Conservation (phyloP, 2,888 invertebrate species). For the Oscheius myriophilus region DNA sequence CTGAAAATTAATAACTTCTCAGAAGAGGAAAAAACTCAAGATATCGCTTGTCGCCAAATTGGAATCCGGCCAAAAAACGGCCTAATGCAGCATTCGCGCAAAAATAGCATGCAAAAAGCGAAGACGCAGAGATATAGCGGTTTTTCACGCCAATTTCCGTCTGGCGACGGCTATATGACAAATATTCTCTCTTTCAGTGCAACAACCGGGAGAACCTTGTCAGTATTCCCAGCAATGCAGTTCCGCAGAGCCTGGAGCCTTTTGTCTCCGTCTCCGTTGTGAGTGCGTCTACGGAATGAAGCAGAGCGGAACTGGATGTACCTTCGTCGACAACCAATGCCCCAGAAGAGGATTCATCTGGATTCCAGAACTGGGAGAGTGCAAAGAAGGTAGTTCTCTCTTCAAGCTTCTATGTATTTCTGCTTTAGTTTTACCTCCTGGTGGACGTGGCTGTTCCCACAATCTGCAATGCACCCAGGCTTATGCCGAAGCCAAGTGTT, state of each 20-base stretch:
- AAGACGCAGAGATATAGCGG: too few relatives aligned
- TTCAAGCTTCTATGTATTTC: not conserved
- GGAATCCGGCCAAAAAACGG: too few relatives aligned
- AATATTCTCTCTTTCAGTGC: slow-evolving; percentile 56
- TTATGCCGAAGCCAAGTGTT: slow-evolving; percentile 55
- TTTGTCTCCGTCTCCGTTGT: slow-evolving; percentile 63
- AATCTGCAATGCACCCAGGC: slow-evolving; percentile 68
- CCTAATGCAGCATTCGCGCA: too few relatives aligned
- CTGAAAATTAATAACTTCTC: too few relatives aligned
- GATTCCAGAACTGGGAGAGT: slow-evolving; percentile 69
- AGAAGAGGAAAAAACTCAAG: too few relatives aligned
- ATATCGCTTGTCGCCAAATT: too few relatives aligned
- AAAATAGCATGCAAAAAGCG: too few relatives aligned
- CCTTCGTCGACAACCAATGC: slow-evolving; percentile 68
- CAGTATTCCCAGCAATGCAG: slow-evolving; percentile 71
- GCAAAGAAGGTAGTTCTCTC: slow-evolving; percentile 59
- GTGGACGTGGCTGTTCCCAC: slow-evolving; percentile 67
- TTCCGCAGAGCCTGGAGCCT: slow-evolving; percentile 67
- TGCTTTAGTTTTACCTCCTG: slow-evolving; percentile 68
- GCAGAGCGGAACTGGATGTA: slow-evolving; percentile 61
- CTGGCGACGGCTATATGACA: too few relatives aligned
- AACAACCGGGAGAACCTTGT: slow-evolving; percentile 68
- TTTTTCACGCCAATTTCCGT: too few relatives aligned
- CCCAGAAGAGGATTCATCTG: slow-evolving; percentile 69
- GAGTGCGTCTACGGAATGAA: slow-evolving; percentile 70